These are phyloP conservation scores for Alentia gelatinosa DNA, from an alignment of 2,888 invertebrate genomes.

Conservation along the genomic window DNA sequence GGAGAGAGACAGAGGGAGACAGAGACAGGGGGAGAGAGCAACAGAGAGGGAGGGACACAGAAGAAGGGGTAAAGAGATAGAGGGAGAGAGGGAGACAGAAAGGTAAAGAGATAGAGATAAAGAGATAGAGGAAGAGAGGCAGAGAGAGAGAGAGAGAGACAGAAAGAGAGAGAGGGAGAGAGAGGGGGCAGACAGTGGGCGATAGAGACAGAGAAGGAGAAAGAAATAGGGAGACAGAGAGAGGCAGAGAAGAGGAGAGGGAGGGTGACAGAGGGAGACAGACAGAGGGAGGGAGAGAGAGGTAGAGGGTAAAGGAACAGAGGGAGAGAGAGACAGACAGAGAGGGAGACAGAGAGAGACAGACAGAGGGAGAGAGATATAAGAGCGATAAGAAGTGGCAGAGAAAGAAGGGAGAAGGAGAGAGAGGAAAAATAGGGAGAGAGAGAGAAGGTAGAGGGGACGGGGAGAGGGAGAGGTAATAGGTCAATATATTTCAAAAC, in stretches of 20 bases:
- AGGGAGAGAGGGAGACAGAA: not conserved
- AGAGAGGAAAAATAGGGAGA: too few species aligned
- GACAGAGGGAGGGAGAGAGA: not conserved
- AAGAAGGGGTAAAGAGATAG: not conserved
- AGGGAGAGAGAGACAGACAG: not conserved
- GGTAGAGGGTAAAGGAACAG: not conserved
- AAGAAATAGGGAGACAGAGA: not conserved
- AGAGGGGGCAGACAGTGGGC: too few species aligned
- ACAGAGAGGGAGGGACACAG: not conserved
- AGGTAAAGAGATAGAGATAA: not conserved
- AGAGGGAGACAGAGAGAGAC: not conserved
- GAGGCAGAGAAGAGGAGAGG: not conserved
- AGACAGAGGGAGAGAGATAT: not conserved
- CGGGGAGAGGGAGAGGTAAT: too few species aligned
- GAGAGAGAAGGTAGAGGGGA: too few species aligned
- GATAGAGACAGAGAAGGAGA: too few species aligned
- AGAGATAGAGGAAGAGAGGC: not conserved
- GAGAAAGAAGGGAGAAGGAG: not conserved
- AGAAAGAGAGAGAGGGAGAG: not conserved
- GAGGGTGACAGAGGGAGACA: not conserved
- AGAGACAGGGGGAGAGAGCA: not conserved
- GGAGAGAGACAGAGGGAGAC: not conserved
- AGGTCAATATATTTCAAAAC: too few species aligned
- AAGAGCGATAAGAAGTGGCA: not conserved
- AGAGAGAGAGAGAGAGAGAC: slow-evolving; percentile 30